These are phyloP conservation scores for Phrynosoma platyrhinos DNA, from an alignment of 2,113 vertebrate species.

Conservation along the genomic window DNA sequence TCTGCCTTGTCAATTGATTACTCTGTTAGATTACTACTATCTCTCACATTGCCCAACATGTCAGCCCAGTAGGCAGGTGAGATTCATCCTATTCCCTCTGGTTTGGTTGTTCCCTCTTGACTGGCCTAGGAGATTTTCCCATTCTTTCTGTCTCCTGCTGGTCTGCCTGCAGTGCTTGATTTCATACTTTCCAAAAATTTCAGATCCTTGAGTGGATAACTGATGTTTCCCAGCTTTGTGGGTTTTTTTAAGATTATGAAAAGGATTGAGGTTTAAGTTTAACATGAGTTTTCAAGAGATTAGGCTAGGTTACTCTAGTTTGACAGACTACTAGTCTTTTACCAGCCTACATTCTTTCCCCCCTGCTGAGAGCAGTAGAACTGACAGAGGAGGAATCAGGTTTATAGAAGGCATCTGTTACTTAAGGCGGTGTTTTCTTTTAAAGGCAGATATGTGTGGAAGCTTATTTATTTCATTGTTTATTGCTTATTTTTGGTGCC, in stretches of 20 bases:
- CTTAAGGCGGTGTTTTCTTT: background rate
- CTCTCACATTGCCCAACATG: too few relatives aligned
- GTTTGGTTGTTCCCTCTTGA: too few relatives aligned
- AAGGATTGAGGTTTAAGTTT: background rate
- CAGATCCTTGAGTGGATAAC: background rate
- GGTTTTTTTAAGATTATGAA: background rate
- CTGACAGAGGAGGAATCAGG: too few relatives aligned
- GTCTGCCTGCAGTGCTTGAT: background rate
- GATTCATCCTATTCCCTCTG: too few relatives aligned
- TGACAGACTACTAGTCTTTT: background rate
- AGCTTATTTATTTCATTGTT: too few relatives aligned
- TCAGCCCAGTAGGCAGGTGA: too few relatives aligned
- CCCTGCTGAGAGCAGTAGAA: background rate
- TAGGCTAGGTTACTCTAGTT: slow-evolving; percentile 11
- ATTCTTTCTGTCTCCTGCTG: too few relatives aligned
- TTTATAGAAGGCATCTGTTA: too few relatives aligned
- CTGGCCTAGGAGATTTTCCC: too few relatives aligned
- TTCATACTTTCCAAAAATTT: slow-evolving; percentile 16
- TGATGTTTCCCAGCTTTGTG: background rate
- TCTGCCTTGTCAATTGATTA: too few relatives aligned
- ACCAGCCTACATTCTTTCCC: background rate
- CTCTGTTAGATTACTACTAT: too few relatives aligned
- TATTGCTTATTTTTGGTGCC: too few relatives aligned
- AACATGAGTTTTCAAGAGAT: slow-evolving; percentile 5
- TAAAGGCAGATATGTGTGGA: background rate